A percentile compares a stretch with the other conserved stretches of the same genome.
Evolutionary conservation across 2,113 vertebrate species (phyloP).

Genomic region (Brachypodius melanocephalos): DNA sequence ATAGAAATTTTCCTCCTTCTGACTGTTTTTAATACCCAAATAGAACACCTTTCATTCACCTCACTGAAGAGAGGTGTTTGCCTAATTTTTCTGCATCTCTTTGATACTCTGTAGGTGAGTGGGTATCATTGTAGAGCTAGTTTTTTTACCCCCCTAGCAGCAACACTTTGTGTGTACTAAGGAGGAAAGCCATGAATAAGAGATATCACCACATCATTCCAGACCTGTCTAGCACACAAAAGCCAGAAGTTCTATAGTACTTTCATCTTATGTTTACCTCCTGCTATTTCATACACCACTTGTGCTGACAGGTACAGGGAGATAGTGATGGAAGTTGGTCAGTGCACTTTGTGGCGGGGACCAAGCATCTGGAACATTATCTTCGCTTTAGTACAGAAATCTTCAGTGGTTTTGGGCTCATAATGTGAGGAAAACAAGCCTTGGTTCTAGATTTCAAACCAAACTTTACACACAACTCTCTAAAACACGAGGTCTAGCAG

Average conservation of each 20-base stretch:
- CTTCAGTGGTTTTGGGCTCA: background rate
- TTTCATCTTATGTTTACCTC: background rate
- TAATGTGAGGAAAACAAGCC: background rate
- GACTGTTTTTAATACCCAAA: background rate
- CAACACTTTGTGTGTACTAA: background rate
- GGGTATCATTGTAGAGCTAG: background rate
- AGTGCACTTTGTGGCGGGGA: background rate
- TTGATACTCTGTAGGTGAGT: background rate
- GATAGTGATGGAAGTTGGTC: background rate
- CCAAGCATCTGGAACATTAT: background rate
- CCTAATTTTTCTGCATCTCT: background rate
- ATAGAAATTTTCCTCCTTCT: background rate
- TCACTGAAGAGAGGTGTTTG: background rate
- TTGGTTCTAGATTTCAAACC: background rate
- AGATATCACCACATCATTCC: background rate
- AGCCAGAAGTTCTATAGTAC: background rate
- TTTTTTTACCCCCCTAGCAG: background rate
- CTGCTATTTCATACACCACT: background rate
- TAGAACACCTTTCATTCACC: background rate
- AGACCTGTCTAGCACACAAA: background rate
- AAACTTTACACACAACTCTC: background rate
- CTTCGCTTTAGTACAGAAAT: background rate
- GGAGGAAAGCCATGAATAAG: background rate
- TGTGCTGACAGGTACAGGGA: background rate
- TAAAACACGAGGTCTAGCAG: fast-evolving